phyloP scores from a whole-genome alignment of 2,797 vertebrate genomes.

The Tinamus major region DNA sequence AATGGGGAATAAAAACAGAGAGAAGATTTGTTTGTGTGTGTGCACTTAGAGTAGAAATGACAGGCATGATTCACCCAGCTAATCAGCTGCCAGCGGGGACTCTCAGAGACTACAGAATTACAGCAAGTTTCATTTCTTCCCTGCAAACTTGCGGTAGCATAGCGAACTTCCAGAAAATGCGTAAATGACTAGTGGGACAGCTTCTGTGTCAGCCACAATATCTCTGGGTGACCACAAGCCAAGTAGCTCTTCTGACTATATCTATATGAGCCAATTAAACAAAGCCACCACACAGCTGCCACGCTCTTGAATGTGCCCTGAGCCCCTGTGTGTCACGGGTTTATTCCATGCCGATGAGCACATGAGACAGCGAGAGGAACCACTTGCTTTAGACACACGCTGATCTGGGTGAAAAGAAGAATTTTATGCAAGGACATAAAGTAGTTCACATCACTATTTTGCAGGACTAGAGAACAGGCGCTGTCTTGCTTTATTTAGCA shows the following conservation, averaged over 20 bases:
- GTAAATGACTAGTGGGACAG: neutral
- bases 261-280: neutral
- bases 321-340: neutral
- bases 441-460: too few species aligned
- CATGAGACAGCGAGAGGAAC: neutral
- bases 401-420: neutral
- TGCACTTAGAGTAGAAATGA: neutral
- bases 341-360: fast-evolving
- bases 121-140: neutral
- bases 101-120: neutral
- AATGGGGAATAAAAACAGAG: neutral
- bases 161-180: neutral
- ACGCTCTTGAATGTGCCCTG: fast-evolving
- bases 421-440: neutral
- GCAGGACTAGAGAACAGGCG: neutral
- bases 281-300: neutral
- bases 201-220: neutral
- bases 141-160: neutral
- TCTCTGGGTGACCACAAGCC: neutral
- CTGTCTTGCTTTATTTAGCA: neutral
- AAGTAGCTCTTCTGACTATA: neutral
- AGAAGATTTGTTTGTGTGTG: neutral
- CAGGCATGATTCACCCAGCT: neutral
- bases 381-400: neutral
- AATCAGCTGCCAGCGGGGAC: neutral